Percentiles rank a stretch among this genome's conserved stretches.
These are phyloP conservation scores for Calephelis virginiensis DNA, from an alignment of 1,140 invertebrate genomes.

Conservation along the genomic window DNA sequence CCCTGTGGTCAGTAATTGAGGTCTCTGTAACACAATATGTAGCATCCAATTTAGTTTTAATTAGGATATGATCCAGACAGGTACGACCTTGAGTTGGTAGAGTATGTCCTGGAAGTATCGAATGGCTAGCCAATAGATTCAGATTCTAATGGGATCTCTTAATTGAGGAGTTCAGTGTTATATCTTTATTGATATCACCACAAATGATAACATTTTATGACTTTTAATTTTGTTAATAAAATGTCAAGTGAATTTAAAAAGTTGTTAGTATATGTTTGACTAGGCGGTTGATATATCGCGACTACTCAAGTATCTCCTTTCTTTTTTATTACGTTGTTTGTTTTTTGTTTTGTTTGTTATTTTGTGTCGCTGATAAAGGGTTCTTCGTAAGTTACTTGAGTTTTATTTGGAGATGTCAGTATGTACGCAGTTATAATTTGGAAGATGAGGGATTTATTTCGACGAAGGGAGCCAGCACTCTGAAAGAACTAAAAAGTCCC, in stretches of 20 bases:
- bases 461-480: constrained; percentile 20
- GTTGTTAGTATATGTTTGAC: constrained; percentile 11
- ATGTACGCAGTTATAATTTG: not conserved
- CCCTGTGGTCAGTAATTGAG: too few relatives aligned
- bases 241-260: constrained; percentile 9
- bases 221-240: not conserved
- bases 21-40: too few relatives aligned
- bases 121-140: constrained; percentile 9
- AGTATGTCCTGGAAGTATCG: constrained; percentile 22
- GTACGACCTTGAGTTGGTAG: constrained; percentile 24
- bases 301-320: constrained; percentile 15
- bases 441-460: not conserved
- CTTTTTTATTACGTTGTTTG: constrained; percentile 21
- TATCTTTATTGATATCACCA: too few relatives aligned
- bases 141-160: not conserved
- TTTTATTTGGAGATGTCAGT: not conserved
- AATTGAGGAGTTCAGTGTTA: too few relatives aligned
- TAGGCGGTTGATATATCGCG: constrained; percentile 25
- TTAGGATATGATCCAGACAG: not conserved
- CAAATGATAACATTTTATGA: constrained; percentile 24
- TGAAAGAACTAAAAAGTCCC: constrained; percentile 20
- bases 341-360: too few relatives aligned
- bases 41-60: too few relatives aligned
- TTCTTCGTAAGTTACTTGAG: constrained; percentile 7
- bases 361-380: constrained; percentile 12